Conservation (phyloP, 2,113 vertebrate genomes). For the Fulica atra region DNA sequence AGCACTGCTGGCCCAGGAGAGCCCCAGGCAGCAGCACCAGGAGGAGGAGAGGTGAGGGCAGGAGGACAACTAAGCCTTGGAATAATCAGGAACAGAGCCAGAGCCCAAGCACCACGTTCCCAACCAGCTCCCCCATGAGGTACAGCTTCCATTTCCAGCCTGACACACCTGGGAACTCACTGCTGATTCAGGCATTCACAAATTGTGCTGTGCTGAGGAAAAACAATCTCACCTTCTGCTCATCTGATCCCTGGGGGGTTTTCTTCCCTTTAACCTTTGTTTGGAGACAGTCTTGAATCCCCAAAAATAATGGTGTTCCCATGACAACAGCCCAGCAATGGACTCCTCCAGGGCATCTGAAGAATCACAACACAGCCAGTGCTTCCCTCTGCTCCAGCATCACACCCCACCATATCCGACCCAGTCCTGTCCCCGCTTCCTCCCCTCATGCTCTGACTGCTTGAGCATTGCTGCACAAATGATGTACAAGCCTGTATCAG, state of each 20-base stretch:
- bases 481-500: background rate
- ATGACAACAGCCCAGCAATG: background rate
- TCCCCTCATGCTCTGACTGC: background rate
- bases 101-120: background rate
- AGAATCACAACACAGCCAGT: background rate
- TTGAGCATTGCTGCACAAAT: fast-evolving
- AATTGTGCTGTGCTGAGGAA: background rate
- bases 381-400: background rate
- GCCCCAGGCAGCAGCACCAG: background rate
- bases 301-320: background rate
- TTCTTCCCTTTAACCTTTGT: background rate
- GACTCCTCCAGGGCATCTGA: background rate
- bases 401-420: fast-evolving
- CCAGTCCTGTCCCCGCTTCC: background rate
- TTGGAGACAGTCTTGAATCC: background rate
- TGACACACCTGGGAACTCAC: fast-evolving
- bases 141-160: background rate
- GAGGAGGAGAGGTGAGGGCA: background rate
- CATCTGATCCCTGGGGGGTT: background rate
- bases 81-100: background rate
- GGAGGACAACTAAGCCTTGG: background rate
- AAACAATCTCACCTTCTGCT: background rate
- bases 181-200: background rate
- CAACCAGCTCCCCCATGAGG: fast-evolving
- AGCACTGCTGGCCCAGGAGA: background rate